Evolutionary conservation across 2,797 vertebrate genomes (phyloP), one percentile per base, ranked within the genome.

Genomic region (Myotis myotis): DNA sequence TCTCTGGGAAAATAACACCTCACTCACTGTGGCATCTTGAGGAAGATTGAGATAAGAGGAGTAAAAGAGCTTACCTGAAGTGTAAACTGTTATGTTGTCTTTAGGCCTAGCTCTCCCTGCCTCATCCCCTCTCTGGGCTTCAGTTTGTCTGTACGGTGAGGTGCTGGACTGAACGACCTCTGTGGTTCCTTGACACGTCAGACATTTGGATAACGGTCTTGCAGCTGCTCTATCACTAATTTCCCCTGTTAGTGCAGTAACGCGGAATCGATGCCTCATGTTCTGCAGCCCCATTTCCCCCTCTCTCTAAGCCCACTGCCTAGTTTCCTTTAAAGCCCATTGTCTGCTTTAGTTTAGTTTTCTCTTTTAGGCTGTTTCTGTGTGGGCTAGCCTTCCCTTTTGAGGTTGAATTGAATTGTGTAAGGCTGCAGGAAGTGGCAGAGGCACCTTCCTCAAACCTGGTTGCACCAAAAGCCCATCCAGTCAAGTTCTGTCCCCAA

Each of bases 381-480:
- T 95, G 91, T 49, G 64, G 72, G 82, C 53, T 41, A 15, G 36
- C 7, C 79, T 96, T 97, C 94, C 87, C 83, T 95, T 96, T 95
- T 96, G 95, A 94, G 94, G 89, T 95, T 95, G 83, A 88, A 79
- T 30, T 89, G 89, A 72, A 66, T 97, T 96, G 81, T 91, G 94
- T 90, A 97, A 97, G 68, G 76, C 55, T 55, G 80, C 83, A 96
- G 95, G 95, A 97, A 96, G 91, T 96, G 91, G 91, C 12, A 20
- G 93, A 89, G 72, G 38, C 85, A 96, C 94, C 93, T 97, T 97
- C 96, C 96, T 95, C 94, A 96, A 97, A 96, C 93, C 82, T 96
- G 91, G 53, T 95, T 96, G 79, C 89, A 91, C 89, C 89, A 82
- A 95, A 95, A 72, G 49, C 76, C 89, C 60, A 74, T 95, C 93